These are phyloP conservation scores for Ceratoteleas bidentatus DNA, from an alignment of 1,140 invertebrate species.

Conservation along the genomic window DNA sequence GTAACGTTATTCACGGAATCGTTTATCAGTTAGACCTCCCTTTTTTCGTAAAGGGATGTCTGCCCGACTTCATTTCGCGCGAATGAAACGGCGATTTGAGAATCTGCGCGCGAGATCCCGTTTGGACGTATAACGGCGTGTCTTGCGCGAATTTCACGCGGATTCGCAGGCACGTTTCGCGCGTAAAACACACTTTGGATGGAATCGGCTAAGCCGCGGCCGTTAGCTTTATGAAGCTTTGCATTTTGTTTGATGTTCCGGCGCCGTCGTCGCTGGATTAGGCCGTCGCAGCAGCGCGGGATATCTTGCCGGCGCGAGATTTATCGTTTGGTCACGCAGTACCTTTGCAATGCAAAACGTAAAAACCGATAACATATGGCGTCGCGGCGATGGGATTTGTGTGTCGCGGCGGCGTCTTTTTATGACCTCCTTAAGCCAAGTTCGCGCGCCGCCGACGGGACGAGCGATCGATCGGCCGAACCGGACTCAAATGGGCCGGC, in stretches of 20 bases:
- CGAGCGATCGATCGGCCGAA: conserved; percentile 19
- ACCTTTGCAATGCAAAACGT: conserved; percentile 59
- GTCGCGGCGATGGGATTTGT: conserved; percentile 43
- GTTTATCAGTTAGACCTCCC: conserved; percentile 6
- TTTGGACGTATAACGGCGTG: conserved; percentile 65
- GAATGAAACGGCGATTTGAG: conserved; percentile 45
- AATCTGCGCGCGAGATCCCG: conserved; percentile 50
- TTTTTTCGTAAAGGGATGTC: conserved; percentile 12
- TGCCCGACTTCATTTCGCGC: conserved; percentile 5
- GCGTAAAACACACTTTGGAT: conserved; percentile 74
- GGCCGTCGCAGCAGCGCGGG: conserved; percentile 61
- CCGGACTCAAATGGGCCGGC: conserved; percentile 41
- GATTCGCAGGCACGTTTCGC: conserved; percentile 71
- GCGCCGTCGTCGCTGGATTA: conserved; percentile 61
- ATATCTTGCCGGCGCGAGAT: conserved; percentile 61
- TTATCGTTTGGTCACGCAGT: conserved; percentile 67
- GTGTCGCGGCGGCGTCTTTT: conserved; percentile 40
- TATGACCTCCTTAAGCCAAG: conserved; percentile 59
- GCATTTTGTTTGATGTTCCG: conserved; percentile 70
- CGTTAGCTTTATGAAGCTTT: conserved; percentile 73
- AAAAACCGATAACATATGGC: conserved; percentile 60
- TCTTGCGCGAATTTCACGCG: conserved; percentile 40
- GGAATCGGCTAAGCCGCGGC: conserved; percentile 54
- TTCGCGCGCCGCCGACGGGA: conserved; percentile 41
- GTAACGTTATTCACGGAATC: background rate